These are phyloP conservation scores for Cyrtorhinus lividipennis DNA, from an alignment of 1,140 invertebrate species.

Conservation along the genomic window DNA sequence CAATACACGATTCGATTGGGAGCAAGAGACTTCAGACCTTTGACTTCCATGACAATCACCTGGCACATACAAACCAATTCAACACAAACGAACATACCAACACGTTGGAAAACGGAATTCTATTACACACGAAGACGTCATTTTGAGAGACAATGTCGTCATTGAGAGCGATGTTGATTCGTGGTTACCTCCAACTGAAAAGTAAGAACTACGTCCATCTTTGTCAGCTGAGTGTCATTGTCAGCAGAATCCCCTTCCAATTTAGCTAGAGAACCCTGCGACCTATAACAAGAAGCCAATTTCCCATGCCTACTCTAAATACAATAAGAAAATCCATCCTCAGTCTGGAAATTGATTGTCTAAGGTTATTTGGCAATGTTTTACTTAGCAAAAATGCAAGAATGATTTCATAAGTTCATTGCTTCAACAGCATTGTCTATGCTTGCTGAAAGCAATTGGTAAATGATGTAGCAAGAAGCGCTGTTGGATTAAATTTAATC, in stretches of 20 bases:
- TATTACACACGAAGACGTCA: background rate
- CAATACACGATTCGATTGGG: conserved; percentile 98
- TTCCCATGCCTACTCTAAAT: background rate
- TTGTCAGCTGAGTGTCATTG: conserved; percentile 77
- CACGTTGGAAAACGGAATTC: too few species aligned
- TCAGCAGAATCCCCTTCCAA: conserved; percentile 82
- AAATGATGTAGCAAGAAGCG: too few species aligned
- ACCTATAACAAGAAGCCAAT: conserved; percentile 42
- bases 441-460: too few species aligned
- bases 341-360: conserved; percentile 16
- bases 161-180: too few species aligned
- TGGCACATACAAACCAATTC: conserved; percentile 36
- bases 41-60: conserved; percentile 97
- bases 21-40: conserved; percentile 89
- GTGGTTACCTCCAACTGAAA: conserved; percentile 96
- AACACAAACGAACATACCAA: too few species aligned
- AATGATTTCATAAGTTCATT: too few species aligned
- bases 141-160: background rate
- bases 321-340: conserved; percentile 27
- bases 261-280: conserved; percentile 84
- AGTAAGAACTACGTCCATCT: conserved; percentile 91
- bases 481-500: too few species aligned
- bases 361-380: conserved; percentile 5
- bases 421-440: too few species aligned
- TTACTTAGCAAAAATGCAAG: background rate